phyloP scores from a whole-genome alignment of 2,797 vertebrate species.

The Atherinosoma microstoma region DNA sequence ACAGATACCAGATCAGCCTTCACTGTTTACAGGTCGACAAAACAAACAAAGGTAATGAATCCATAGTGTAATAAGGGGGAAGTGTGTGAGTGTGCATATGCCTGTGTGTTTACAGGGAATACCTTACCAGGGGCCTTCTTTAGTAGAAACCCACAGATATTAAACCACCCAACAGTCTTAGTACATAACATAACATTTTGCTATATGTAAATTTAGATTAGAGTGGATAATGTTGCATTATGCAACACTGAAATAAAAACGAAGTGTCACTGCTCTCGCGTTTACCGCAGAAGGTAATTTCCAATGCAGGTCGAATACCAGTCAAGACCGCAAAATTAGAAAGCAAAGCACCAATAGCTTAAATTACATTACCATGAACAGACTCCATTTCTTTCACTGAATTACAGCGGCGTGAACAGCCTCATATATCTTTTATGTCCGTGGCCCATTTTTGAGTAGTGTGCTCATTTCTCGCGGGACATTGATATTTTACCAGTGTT shows the following conservation, averaged over 20 bases:
- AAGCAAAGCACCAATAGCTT: constrained; percentile 74
- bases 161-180: constrained; percentile 11
- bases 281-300: constrained; percentile 61
- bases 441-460: constrained; percentile 63
- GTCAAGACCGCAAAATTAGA: constrained; percentile 69
- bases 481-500: constrained; percentile 82
- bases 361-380: constrained; percentile 79
- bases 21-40: constrained; percentile 66
- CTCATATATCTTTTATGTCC: constrained; percentile 76
- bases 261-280: background rate
- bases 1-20: constrained; percentile 75
- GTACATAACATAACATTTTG: constrained; percentile 20
- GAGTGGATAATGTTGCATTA: background rate
- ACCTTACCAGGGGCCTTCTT: constrained; percentile 24
- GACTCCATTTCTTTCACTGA: constrained; percentile 72
- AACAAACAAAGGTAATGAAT: constrained; percentile 71
- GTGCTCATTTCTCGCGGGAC: constrained; percentile 73
- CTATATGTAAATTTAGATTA: background rate
- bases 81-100: constrained; percentile 1
- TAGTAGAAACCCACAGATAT: constrained; percentile 34
- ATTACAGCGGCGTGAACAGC: constrained; percentile 70
- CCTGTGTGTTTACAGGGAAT: constrained; percentile 24
- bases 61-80: constrained; percentile 45
- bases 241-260: constrained; percentile 11
- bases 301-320: constrained; percentile 62